Base-by-base conservation (phyloP, 2,113 vertebrate genomes). In the Eonycteris spelaea region DNA sequence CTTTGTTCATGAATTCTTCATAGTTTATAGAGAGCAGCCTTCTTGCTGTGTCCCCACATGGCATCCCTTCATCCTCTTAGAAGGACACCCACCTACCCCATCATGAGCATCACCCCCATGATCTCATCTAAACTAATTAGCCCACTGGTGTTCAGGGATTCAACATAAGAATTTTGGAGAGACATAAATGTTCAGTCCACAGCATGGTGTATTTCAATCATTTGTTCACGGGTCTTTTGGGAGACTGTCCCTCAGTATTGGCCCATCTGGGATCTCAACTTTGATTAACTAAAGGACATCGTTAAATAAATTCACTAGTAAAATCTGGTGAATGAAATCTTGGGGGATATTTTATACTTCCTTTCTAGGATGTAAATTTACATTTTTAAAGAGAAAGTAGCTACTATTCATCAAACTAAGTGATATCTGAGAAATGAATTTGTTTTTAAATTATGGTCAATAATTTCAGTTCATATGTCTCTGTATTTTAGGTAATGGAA, bases 401-500 rank as follows among this genome's bases (percentile, higher is more conserved):
- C 16, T 83, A 30, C 28, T 71, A 22, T 48, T 82, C 5, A 95
- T 59, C 74, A 91, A 90, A 84, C 40, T 74, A 92, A 80, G 22
- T 87, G 78, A 43, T 65, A 55, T 71, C 63, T 91, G 59, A 91
- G 40, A 90, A 95, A 57, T 88, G 67, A 68, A 74, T 94, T 95
- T 43, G 57, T 14, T 43, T 82, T 63, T 51, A 71, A 91, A 59
- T 26, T 96, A 48, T 55, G 26, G 12, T 78, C 59, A 77, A 24
- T 94, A 48, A 96, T 68, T 95, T 96, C 6, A 33, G 14, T 87
- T 91, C 8, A 1, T 75, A 7, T 87, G 8, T 97, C 55, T 93
- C 88, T 96, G 3, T 93, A 24, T 95, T 24, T 40, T 95, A 99
- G 99, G 99, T 99, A 22, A 99, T 99, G 99, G 99, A 99, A 95